Evolutionary conservation across 2,113 vertebrate genomes (phyloP), one percentile per base, ranked within the genome.

Genomic region (Cepphus grylle): DNA sequence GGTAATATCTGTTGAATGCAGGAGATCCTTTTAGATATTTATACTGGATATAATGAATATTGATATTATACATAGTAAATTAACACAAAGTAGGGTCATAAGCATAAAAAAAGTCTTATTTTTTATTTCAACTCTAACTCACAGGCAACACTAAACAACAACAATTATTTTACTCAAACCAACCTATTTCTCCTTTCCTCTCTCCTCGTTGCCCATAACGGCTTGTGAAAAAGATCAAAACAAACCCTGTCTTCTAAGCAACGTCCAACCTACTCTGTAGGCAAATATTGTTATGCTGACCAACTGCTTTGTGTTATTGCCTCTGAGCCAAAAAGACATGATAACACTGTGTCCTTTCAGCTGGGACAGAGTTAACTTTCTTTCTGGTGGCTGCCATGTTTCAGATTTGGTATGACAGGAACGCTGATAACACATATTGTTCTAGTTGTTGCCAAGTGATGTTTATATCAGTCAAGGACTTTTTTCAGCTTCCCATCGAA

Each of bases 221-320:
- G n/a, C 63, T 30, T 50, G 17, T 36, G 50, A 66, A 86, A 82
- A 62, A 81, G 58, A 43, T 29, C 32, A 63, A 84, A 95, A 52
- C 61, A 81, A 94, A 71, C 15, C 2, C 47, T 53, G 10, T 52
- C n/a, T 62, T 61, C 53, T 56, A 63, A 86, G 80, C 42, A 71
- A 59, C 0, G 0, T n/a, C 79, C 69, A 81, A 83, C 74, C 21
- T 9, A 8, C 49, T 81, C 56, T 1, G 3, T 27, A 49, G 40
- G 52, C 34, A 55, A 80, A 58, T 25, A 53, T 1, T 11, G 6
- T 9, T 25, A 13, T 20, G 21, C 0, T 19, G 43, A 88, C n/a
- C 94, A 92, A 84, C 38, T 7, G 14, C 8, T 79, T 73, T 53
- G 8, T 11, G 1, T 12, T 55, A 5, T 2, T 63, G 21, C 15